A percentile compares a stretch with the other conserved stretches of the same genome.
These are phyloP conservation scores for Danaus plexippus DNA, from an alignment of 1,140 invertebrate species.

Conservation along the genomic window DNA sequence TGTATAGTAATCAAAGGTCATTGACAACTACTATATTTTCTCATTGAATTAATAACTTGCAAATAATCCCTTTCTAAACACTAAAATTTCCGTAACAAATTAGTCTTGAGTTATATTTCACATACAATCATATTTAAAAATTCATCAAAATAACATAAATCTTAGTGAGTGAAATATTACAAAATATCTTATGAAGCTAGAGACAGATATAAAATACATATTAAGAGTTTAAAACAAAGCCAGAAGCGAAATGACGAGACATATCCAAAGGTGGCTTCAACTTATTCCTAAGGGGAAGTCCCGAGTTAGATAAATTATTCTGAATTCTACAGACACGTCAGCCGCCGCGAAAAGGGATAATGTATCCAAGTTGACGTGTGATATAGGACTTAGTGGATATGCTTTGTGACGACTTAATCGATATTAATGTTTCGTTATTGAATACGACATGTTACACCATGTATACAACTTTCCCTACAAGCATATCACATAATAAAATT, in stretches of 20 bases:
- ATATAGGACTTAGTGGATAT: conserved; percentile 20
- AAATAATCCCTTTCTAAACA: no score
- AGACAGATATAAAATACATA: no score
- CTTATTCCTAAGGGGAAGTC: conserved; percentile 26
- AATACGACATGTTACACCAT: no score
- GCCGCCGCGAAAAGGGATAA: conserved; percentile 38
- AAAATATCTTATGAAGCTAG: no score
- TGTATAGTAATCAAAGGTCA: no score
- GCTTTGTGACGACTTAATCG: conserved; percentile 17
- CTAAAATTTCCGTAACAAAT: no score
- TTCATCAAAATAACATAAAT: not conserved
- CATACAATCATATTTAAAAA: conserved; percentile 4
- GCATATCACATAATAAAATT: no score
- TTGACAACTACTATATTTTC: no score
- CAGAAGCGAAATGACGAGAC: conserved; percentile 15
- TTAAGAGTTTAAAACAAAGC: conserved; percentile 12
- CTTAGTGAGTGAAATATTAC: no score
- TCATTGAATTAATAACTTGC: no score
- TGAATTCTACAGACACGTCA: conserved; percentile 25
- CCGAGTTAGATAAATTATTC: conserved; percentile 29
- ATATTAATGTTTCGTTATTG: conserved; percentile 21
- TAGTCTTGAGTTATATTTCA: no score
- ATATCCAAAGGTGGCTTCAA: conserved; percentile 15
- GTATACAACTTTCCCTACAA: no score
- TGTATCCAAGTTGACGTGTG: conserved; percentile 32